Conservation (phyloP, 2,888 invertebrate species). For the Argyresthia goedartella region DNA sequence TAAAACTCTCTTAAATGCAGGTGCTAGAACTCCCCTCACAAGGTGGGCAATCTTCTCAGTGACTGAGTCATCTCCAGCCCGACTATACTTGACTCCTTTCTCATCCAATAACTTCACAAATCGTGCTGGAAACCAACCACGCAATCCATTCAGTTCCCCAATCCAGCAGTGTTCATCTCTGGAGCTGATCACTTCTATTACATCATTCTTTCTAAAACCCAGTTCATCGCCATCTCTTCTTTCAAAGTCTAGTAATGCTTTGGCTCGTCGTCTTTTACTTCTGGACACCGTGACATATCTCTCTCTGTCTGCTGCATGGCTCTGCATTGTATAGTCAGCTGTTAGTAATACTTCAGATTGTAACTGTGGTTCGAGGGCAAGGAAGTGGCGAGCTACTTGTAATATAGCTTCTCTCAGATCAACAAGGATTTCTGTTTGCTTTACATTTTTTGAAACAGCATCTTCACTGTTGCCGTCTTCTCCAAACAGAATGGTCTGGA, state of each 20-base stretch:
- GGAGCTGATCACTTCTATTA: conserved; percentile 96
- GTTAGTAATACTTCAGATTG: conserved; percentile 82
- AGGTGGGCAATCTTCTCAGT: conserved; percentile 97
- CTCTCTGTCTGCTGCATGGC: conserved; percentile 94
- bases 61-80: conserved; percentile 97
- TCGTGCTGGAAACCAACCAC: conserved; percentile 98
- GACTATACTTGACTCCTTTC: conserved; percentile 78
- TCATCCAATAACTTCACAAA: conserved; percentile 97
- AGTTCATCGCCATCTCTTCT: conserved; percentile 98
- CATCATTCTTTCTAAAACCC: conserved; percentile 98
- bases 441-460: conserved; percentile 94
- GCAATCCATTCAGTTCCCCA: conserved; percentile 94
- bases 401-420: conserved; percentile 96
- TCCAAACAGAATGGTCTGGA: conserved; percentile 90
- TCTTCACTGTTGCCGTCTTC: conserved; percentile 84
- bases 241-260: conserved; percentile 97
- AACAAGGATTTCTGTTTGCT: conserved; percentile 98
- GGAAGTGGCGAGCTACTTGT: conserved; percentile 92
- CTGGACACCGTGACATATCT: conserved; percentile 94
- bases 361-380: conserved; percentile 91
- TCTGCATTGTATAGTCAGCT: conserved; percentile 96
- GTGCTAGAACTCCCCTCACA: conserved; percentile 93
- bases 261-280: conserved; percentile 90
- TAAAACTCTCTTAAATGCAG: conserved; percentile 92
- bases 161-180: conserved; percentile 99